Base-by-base conservation (phyloP, 2,888 invertebrate genomes). In the Platycheirus albimanus region DNA sequence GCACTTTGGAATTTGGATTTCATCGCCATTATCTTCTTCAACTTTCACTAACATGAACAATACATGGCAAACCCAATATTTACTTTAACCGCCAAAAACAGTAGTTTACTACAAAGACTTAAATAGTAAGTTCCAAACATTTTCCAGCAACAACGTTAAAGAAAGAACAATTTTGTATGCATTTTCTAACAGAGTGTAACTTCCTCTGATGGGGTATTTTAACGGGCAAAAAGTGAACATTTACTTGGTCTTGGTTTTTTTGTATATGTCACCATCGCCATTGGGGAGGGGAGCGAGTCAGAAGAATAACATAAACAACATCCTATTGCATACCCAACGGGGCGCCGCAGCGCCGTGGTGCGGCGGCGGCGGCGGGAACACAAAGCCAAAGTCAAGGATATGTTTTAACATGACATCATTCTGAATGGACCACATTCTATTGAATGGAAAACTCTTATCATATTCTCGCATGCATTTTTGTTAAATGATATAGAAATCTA, bases 361-460 rank as follows among this genome's bases (percentile, higher is more conserved):
- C n/a, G n/a, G n/a, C n/a, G n/a, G n/a, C n/a, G n/a, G n/a, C n/a
- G n/a, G n/a, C n/a, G n/a, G n/a, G n/a, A n/a, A n/a, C n/a, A 56
- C 0, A 38, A 13, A 56, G 7, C 41, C 69, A 75, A 80, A 70
- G 75, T 75, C 81, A 81, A 81, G 77, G 81, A 81, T 77, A 63
- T 56, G 54, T 81, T 76, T 81, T 81, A 77, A 81, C 81, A 81
- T 81, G 80, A 80, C 76, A 76, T 71, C 80, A 20, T 61, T 47
- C 56, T 52, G 66, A 81, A 81, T 67, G 64, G 61, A 76, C 81
- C 76, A 71, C 76, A 81, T 81, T 77, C 76, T 47, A 77, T 77
- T 81, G 76, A 81, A 81, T 71, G 77, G 77, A 71, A 71, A 81
- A 71, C 76, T 70, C 81, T 81, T 81, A 81, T 81, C 81, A 81